A percentile compares a stretch with the other conserved stretches of the same genome.
These are phyloP conservation scores for Drosophila mimetica DNA, from an alignment of 2,888 invertebrate genomes.

Conservation along the genomic window DNA sequence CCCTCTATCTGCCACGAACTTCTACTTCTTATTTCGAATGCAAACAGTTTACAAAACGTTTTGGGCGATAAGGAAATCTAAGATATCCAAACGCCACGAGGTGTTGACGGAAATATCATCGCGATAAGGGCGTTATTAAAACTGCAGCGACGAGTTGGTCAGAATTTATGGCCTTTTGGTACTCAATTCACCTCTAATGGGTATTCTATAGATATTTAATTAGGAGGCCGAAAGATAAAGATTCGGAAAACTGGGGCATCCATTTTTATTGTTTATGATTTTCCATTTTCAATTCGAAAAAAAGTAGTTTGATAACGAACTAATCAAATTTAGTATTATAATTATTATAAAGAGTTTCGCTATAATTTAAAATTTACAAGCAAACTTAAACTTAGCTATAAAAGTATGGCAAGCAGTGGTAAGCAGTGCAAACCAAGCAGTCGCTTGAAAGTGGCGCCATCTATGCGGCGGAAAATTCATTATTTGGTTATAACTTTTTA, in stretches of 20 bases:
- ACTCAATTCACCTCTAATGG: not conserved
- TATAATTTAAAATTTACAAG: too few species aligned
- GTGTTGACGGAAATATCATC: conserved; percentile 9
- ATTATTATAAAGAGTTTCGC: too few species aligned
- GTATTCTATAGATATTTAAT: not conserved
- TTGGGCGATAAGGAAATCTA: conserved; percentile 9
- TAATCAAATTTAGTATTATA: too few species aligned
- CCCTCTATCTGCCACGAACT: not conserved
- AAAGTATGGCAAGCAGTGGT: too few species aligned
- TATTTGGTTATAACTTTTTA: too few species aligned
- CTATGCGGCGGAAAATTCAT: too few species aligned
- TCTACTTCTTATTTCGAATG: not conserved
- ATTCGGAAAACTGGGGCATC: not conserved
- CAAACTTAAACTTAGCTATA: too few species aligned
- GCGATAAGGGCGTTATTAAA: conserved; percentile 2
- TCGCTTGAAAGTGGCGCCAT: too few species aligned
- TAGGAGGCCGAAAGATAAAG: not conserved
- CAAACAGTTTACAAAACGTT: conserved; percentile 19
- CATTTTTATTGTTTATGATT: not conserved
- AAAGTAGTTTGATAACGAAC: not conserved
- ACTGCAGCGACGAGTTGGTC: not conserved
- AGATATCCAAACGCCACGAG: not conserved
- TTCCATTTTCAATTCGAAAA: not conserved
- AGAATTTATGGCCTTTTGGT: not conserved
- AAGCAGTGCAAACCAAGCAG: too few species aligned